These are phyloP conservation scores for Nomada fucata DNA, from an alignment of 2,888 invertebrate genomes.

Conservation along the genomic window DNA sequence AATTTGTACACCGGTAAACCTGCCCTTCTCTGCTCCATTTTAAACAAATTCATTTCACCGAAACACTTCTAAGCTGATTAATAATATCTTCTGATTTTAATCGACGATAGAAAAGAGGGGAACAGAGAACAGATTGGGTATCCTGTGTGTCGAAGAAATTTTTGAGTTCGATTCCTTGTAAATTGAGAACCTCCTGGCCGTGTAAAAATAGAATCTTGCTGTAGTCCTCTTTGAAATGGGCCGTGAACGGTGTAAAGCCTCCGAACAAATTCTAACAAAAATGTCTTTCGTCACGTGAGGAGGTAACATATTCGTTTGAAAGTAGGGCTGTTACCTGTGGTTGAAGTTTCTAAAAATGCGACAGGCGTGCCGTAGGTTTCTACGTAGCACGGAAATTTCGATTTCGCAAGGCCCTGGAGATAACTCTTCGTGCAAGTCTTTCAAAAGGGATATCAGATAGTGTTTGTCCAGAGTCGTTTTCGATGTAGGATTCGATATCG, in stretches of 20 bases:
- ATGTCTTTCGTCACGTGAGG: conserved; percentile 5
- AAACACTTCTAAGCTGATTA: background rate
- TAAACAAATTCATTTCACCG: background rate
- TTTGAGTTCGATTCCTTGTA: background rate
- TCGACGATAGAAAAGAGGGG: too few species aligned
- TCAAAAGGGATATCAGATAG: background rate
- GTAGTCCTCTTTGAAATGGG: conserved; percentile 39
- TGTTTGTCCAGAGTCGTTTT: background rate
- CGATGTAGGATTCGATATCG: background rate
- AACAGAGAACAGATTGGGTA: background rate
- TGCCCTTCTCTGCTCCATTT: background rate
- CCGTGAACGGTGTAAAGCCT: conserved; percentile 27
- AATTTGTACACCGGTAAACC: background rate
- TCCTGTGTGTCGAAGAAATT: background rate
- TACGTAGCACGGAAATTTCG: background rate
- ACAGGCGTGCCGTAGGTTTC: background rate
- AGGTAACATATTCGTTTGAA: background rate
- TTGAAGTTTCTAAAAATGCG: background rate
- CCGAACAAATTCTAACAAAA: conserved; percentile 25
- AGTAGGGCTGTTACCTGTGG: background rate
- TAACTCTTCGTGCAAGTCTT: too few species aligned
- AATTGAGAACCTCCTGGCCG: conserved; percentile 21
- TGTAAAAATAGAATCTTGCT: conserved; percentile 55
- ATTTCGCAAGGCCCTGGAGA: background rate
- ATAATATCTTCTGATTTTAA: background rate